Evolutionary conservation across 2,888 invertebrate species (phyloP), one percentile per base, ranked within the genome.

Genomic region (Chironomus tentans): DNA sequence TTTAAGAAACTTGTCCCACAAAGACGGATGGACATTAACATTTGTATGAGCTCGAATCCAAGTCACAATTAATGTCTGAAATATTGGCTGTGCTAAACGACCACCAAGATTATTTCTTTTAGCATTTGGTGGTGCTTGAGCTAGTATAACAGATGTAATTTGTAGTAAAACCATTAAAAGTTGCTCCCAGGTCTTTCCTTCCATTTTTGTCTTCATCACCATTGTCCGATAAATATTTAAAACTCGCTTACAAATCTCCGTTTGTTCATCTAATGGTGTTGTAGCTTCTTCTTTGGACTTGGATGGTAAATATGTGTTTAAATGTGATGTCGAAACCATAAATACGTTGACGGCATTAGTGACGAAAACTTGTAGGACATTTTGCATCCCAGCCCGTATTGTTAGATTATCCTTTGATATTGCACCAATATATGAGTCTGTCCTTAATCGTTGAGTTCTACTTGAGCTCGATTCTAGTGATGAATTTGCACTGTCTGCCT

Each of bases 41-140:
- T 97, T 96, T 79, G 98, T 87, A 84, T 97, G 97, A 0, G 97
- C 98, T 81, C 97, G 95, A 79, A 98, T 97, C 97, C 98, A 98
- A 3, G 97, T 97, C 78, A 98, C 97, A 79, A 98, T 96, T 70
- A 98, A 85, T 0, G 98, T 98, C 88, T 98, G 92, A 80, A 94
- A 93, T 79, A 94, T 88, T 0, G 94, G 94, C 22, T 93, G 93
- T 4, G 94, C 94, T 78, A 95, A 85, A 81, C 92, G 92, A 46
- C 92, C 92, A 56, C 90, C 89, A 80, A 92, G 82, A 79, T 90
- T 90, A 79, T 90, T 90, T 79, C 90, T 88, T 82, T 93, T 94
- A 77, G 90, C 88, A 80, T 90, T 90, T 2, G 91, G 89, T 4
- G 92, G 91, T 77, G 89, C 90, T 82, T 92, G 92, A 79, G 91